Percentiles rank a stretch among this genome's conserved stretches.
Conservation (phyloP, 1,140 invertebrate species). For the Oryzaephilus surinamensis region DNA sequence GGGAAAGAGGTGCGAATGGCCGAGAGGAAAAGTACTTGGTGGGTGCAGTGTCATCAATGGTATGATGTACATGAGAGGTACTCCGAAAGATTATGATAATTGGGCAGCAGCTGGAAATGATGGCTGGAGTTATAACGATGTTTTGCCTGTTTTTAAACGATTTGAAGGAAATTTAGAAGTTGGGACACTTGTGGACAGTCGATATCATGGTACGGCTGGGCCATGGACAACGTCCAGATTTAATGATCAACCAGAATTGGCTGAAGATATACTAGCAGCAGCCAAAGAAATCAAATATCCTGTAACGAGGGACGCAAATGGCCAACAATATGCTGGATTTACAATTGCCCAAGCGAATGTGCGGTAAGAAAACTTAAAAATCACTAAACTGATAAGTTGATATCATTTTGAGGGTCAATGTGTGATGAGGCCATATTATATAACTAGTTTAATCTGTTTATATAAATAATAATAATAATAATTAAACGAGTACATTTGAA, state of each 20-base stretch:
- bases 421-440: no score
- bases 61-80: slow-evolving; percentile 65
- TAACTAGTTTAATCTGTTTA: no score
- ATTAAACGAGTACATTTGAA: no score
- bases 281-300: slow-evolving; percentile 45
- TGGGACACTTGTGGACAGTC: slow-evolving; percentile 32
- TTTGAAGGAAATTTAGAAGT: slow-evolving; percentile 46
- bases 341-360: slow-evolving; percentile 32
- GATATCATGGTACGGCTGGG: slow-evolving; percentile 39
- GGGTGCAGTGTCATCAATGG: slow-evolving; percentile 55
- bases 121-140: slow-evolving; percentile 36
- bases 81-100: slow-evolving; percentile 56
- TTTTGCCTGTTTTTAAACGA: slow-evolving; percentile 46
- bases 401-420: no score
- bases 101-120: slow-evolving; percentile 44
- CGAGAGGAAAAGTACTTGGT: slow-evolving; percentile 47
- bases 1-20: slow-evolving; percentile 42
- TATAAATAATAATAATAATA: no score
- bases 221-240: slow-evolving; percentile 41
- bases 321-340: slow-evolving; percentile 37
- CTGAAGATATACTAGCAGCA: slow-evolving; percentile 46
- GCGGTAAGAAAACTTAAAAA: slow-evolving; percentile 25
- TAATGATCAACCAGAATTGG: slow-evolving; percentile 41
- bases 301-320: slow-evolving; percentile 47
- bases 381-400: no score